Conservation (phyloP, 1,140 invertebrate species). For the Drosophila serrata region DNA sequence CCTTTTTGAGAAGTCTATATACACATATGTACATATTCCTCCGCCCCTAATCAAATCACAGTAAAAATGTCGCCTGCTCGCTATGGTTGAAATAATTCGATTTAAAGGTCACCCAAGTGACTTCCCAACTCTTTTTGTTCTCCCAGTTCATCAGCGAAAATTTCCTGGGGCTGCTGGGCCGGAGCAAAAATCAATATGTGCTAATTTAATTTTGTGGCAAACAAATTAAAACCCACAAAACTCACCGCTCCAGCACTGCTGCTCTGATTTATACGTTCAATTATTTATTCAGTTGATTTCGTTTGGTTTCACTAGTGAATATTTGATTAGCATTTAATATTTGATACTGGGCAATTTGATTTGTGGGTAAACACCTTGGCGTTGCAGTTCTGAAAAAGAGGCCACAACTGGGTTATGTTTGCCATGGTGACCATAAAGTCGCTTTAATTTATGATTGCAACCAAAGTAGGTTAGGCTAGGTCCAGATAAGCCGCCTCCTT, state of each 20-base stretch:
- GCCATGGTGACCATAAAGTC: conserved; percentile 46
- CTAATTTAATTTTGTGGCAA: conserved; percentile 72
- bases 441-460: conserved; percentile 58
- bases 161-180: conserved; percentile 22
- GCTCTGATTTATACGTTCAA: conserved; percentile 32
- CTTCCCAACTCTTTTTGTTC: conserved; percentile 22
- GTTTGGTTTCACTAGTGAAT: conserved; percentile 32
- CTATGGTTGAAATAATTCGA: conserved; percentile 35
- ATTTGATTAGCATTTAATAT: conserved; percentile 57
- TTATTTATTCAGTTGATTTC: conserved; percentile 44
- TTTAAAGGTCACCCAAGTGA: conserved; percentile 42
- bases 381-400: conserved; percentile 14
- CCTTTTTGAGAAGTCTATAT: neutral
- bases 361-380: conserved; percentile 17
- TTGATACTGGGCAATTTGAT: conserved; percentile 39
- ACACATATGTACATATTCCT: neutral
- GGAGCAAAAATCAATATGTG: conserved; percentile 72
- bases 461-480: conserved; percentile 64
- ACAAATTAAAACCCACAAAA: conserved; percentile 51
- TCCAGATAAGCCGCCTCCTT: conserved; percentile 54
- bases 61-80: conserved; percentile 21
- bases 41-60: conserved; percentile 32
- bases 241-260: conserved; percentile 1
- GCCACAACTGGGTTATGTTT: conserved; percentile 71
- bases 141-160: conserved; percentile 56